Percentiles rank a stretch among this genome's conserved stretches.
phyloP scores from a whole-genome alignment of 2,888 invertebrate genomes.

The Clistopyga incitator region DNA sequence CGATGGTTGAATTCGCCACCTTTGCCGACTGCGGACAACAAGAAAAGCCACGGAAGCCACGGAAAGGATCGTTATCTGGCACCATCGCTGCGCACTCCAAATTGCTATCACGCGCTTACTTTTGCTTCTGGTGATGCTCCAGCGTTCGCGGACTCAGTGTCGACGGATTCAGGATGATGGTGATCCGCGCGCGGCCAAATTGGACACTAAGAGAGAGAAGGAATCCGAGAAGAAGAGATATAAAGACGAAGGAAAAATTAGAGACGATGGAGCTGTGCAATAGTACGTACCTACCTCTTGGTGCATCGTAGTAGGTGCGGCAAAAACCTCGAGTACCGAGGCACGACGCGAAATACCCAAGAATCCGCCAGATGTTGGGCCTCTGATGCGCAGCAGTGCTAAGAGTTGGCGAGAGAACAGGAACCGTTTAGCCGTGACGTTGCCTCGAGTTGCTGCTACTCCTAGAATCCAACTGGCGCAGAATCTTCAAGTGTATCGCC shows the following conservation, averaged over 20 bases:
- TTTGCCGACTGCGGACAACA: background rate
- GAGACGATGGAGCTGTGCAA: background rate
- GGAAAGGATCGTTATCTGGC: constrained; percentile 32
- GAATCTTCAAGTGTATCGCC: background rate
- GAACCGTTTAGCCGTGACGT: constrained; percentile 51
- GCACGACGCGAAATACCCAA: constrained; percentile 30
- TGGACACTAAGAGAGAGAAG: constrained; percentile 33
- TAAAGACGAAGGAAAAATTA: constrained; percentile 6
- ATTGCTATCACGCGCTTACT: constrained; percentile 43
- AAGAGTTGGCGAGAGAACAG: constrained; percentile 34
- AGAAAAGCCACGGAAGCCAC: constrained; percentile 6
- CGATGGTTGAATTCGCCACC: constrained; percentile 14
- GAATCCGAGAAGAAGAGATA: constrained; percentile 44
- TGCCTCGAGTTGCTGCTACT: constrained; percentile 28
- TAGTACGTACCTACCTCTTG: background rate
- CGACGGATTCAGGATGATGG: constrained; percentile 32
- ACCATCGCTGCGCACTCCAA: constrained; percentile 26
- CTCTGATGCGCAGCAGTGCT: constrained; percentile 22
- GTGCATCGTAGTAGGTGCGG: constrained; percentile 16
- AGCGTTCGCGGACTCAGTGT: constrained; percentile 1
- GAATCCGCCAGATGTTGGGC: constrained; percentile 56
- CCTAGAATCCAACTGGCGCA: constrained; percentile 33
- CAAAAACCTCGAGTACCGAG: constrained; percentile 46
- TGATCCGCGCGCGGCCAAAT: constrained; percentile 8
- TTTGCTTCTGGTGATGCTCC: constrained; percentile 21